phyloP scores from a whole-genome alignment of 2,113 vertebrate genomes.

The Aspiorhynchus laticeps region DNA sequence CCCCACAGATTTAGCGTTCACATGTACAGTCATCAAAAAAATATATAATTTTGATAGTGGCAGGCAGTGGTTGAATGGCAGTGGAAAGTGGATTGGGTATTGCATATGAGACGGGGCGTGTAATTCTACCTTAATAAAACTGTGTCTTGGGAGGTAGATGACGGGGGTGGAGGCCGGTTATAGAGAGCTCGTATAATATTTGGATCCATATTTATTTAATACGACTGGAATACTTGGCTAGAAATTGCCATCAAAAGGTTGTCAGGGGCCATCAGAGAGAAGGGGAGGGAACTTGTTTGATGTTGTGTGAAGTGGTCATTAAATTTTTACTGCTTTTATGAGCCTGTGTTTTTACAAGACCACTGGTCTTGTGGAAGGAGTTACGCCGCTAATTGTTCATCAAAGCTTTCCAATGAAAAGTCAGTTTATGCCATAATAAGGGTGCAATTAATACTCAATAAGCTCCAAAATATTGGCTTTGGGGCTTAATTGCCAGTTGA shows the following conservation, averaged over 20 bases:
- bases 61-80: conserved; percentile 61
- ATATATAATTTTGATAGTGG: conserved; percentile 53
- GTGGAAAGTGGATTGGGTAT: conserved; percentile 54
- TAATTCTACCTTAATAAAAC: conserved; percentile 66
- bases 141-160: conserved; percentile 54
- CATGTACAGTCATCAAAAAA: conserved; percentile 55
- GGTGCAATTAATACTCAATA: neutral
- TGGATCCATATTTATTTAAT: conserved; percentile 77
- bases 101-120: conserved; percentile 59
- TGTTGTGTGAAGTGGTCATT: conserved; percentile 63
- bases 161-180: conserved; percentile 52
- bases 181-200: conserved; percentile 75
- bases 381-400: neutral
- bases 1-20: conserved; percentile 54
- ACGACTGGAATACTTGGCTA: conserved; percentile 73
- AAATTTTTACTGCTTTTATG: conserved; percentile 58
- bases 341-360: neutral
- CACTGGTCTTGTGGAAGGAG: neutral
- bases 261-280: conserved; percentile 81
- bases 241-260: conserved; percentile 79
- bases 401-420: conserved; percentile 13
- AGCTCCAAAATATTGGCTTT: neutral
- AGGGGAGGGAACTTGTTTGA: conserved; percentile 61
- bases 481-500: neutral
- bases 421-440: neutral